Conservation (phyloP, 2,888 invertebrate genomes). For the Glyphotaelius pellucidus region DNA sequence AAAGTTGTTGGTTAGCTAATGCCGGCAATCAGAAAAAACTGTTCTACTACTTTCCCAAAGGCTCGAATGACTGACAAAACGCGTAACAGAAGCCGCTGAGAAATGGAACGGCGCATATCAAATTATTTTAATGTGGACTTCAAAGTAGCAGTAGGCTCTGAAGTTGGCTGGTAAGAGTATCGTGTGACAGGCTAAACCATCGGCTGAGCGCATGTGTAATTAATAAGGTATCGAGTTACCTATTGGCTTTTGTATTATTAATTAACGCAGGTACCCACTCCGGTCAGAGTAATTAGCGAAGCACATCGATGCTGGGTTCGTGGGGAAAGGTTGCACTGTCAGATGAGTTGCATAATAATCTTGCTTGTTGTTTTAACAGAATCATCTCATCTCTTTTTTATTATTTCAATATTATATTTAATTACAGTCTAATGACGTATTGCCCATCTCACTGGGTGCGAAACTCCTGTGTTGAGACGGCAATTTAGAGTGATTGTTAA, state of each 20-base stretch:
- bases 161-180: neutral
- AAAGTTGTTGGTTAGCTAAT: neutral
- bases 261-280: neutral
- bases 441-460: too few species aligned
- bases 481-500: too few species aligned
- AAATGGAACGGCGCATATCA: slow-evolving; percentile 6
- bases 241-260: neutral
- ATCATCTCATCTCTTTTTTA: too few species aligned
- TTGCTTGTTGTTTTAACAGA: neutral
- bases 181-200: slow-evolving; percentile 3
- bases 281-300: neutral
- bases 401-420: too few species aligned
- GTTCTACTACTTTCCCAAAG: slow-evolving; percentile 15
- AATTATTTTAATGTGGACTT: slow-evolving; percentile 7
- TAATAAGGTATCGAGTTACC: neutral
- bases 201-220: neutral
- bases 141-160: neutral
- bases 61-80: slow-evolving; percentile 12
- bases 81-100: slow-evolving; percentile 31
- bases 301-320: neutral
- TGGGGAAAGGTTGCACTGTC: neutral
- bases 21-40: neutral
- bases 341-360: neutral
- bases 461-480: too few species aligned
- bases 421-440: too few species aligned